Evolutionary conservation across 2,888 invertebrate species (phyloP).

Genomic region (Urechis unicinctus): DNA sequence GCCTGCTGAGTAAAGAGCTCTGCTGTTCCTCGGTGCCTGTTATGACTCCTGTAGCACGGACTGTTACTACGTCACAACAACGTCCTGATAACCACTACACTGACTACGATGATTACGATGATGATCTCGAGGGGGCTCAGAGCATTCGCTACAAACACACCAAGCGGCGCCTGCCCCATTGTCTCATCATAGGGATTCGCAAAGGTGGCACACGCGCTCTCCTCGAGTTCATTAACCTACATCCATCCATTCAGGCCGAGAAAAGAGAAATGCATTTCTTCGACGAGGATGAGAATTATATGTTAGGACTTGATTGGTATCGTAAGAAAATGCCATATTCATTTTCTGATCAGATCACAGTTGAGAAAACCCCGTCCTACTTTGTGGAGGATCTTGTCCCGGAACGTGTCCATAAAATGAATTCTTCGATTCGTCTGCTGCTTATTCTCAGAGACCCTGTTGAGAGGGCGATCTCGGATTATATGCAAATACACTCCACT

Average conservation of each 20-base stretch:
- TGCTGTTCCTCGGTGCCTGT: slow-evolving; percentile 2
- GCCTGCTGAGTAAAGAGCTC: slow-evolving; percentile 2
- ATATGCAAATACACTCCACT: slow-evolving; percentile 77
- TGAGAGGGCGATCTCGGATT: slow-evolving; percentile 91
- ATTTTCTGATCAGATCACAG: slow-evolving; percentile 83
- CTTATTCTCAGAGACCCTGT: slow-evolving; percentile 94
- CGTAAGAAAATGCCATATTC: slow-evolving; percentile 81
- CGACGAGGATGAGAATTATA: slow-evolving; percentile 65
- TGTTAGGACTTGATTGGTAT: slow-evolving; percentile 90
- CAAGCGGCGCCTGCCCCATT: slow-evolving; percentile 43
- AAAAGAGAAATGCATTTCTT: slow-evolving; percentile 96
- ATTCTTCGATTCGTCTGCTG: slow-evolving; percentile 78
- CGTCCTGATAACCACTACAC: background rate
- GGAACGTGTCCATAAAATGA: slow-evolving; percentile 87
- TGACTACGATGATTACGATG: background rate
- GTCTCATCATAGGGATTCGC: slow-evolving; percentile 50
- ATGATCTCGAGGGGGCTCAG: background rate
- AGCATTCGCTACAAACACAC: slow-evolving; percentile 17
- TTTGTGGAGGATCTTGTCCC: slow-evolving; percentile 94
- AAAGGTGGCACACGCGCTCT: slow-evolving; percentile 52
- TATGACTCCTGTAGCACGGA: background rate
- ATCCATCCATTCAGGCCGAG: slow-evolving; percentile 75
- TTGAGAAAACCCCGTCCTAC: slow-evolving; percentile 97
- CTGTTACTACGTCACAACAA: too few relatives aligned
- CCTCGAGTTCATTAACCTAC: slow-evolving; percentile 46